phyloP scores from a whole-genome alignment of 1,140 invertebrate genomes.

The Aphaenogaster floridana region DNA sequence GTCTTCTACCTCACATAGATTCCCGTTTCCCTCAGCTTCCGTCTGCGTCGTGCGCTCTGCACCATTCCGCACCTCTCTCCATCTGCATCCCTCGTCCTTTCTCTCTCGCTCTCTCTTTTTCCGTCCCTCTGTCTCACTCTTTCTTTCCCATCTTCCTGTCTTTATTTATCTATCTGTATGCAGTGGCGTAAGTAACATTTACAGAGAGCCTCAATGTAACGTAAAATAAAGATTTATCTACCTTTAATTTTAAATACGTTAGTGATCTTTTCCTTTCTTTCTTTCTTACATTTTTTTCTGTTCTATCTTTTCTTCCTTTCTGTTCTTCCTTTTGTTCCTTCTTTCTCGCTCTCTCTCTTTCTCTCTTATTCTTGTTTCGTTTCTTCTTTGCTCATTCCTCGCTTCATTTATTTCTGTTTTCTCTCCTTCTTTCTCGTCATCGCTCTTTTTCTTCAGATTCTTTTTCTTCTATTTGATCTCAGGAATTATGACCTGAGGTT shows the following conservation, averaged over 20 bases:
- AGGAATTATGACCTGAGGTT: constrained; percentile 26
- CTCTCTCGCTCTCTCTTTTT: not conserved
- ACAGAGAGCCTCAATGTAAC: not conserved
- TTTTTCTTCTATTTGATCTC: constrained; percentile 22
- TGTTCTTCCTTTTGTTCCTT: not conserved
- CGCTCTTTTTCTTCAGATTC: not conserved
- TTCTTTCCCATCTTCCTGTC: constrained; percentile 15
- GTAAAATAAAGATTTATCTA: not conserved
- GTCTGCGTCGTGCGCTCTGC: constrained; percentile 23
- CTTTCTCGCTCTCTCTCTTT: not conserved
- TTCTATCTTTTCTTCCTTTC: not conserved
- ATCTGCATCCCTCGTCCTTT: constrained; percentile 28
- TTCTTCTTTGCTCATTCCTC: not conserved
- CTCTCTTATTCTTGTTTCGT: not conserved
- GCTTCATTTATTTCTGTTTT: not conserved
- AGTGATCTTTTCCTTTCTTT: not conserved
- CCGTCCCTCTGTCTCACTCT: not conserved
- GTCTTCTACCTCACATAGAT: constrained; percentile 41
- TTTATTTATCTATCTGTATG: constrained; percentile 54
- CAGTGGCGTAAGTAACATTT: constrained; percentile 53
- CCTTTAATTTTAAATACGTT: not conserved
- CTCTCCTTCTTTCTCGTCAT: not conserved
- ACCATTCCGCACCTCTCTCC: not conserved
- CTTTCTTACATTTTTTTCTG: not conserved
- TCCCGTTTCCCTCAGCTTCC: constrained; percentile 49